phyloP scores from a whole-genome alignment of 2,113 vertebrate species.

The Clarias magur region DNA sequence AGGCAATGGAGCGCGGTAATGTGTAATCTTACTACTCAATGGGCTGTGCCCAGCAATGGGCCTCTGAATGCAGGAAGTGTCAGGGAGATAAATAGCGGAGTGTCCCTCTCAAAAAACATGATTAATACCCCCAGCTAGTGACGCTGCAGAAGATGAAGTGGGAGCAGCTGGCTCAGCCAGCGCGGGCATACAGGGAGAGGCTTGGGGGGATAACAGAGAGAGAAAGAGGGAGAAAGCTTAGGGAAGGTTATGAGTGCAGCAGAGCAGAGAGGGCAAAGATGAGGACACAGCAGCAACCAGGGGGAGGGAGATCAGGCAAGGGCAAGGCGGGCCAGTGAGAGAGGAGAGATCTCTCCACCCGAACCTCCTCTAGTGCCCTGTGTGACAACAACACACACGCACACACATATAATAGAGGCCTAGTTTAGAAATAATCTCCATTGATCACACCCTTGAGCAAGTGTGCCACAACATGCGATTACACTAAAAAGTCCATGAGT shows the following conservation, averaged over 20 bases:
- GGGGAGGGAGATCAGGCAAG: constrained; percentile 75
- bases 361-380: constrained; percentile 9
- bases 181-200: constrained; percentile 89
- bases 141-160: constrained; percentile 99
- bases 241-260: constrained; percentile 77
- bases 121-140: constrained; percentile 99
- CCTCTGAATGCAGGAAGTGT: constrained; percentile 95
- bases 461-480: constrained; percentile 31
- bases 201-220: constrained; percentile 73
- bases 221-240: constrained; percentile 61
- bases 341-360: constrained; percentile 54
- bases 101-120: constrained; percentile 99
- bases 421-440: constrained; percentile 58
- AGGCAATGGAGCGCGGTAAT: constrained; percentile 99
- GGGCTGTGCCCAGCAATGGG: constrained; percentile 96
- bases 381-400: constrained; percentile 2
- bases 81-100: constrained; percentile 99
- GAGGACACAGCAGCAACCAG: constrained; percentile 86
- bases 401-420: constrained; percentile 44
- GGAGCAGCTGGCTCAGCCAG: constrained; percentile 99
- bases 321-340: constrained; percentile 71
- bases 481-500: constrained; percentile 12
- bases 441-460: constrained; percentile 39
- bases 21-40: constrained; percentile 99
- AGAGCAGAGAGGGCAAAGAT: constrained; percentile 98